A percentile compares a stretch with the other conserved stretches of the same genome.
These are phyloP conservation scores for Odontophorus gujanensis DNA, from an alignment of 2,113 vertebrate genomes.

Conservation along the genomic window DNA sequence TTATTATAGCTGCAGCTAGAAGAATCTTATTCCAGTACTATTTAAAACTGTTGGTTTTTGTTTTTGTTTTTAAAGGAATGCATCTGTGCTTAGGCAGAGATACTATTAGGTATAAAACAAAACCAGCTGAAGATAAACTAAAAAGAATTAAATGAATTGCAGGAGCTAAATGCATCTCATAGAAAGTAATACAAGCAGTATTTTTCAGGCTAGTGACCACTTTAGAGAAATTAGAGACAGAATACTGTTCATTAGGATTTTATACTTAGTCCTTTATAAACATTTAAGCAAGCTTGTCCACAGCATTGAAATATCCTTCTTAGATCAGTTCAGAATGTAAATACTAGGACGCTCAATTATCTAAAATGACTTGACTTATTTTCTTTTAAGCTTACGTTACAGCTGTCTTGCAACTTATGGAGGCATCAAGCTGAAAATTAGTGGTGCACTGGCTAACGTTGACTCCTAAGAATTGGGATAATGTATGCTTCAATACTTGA, in stretches of 20 bases:
- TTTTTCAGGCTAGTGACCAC: slow-evolving; percentile 31
- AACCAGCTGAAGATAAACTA: slow-evolving; percentile 31
- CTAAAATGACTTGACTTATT: background rate
- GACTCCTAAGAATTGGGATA: background rate
- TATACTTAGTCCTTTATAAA: slow-evolving; percentile 4
- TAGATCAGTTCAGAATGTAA: slow-evolving; percentile 23
- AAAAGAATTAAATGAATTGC: slow-evolving; percentile 48
- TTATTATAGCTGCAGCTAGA: slow-evolving; percentile 35
- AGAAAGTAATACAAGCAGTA: slow-evolving; percentile 7
- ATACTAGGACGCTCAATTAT: background rate
- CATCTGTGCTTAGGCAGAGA: slow-evolving; percentile 9
- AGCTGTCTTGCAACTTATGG: background rate
- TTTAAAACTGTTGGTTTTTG: background rate
- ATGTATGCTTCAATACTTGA: background rate
- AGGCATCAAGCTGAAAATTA: background rate
- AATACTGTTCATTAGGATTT: slow-evolving; percentile 60
- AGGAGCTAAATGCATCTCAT: slow-evolving; percentile 18
- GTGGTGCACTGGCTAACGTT: background rate
- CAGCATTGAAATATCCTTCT: slow-evolving; percentile 18
- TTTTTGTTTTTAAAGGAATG: background rate
- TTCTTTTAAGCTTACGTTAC: background rate
- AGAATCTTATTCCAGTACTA: slow-evolving; percentile 26
- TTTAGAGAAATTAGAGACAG: slow-evolving; percentile 55
- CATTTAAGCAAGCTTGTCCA: slow-evolving; percentile 3
- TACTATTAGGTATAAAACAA: slow-evolving; percentile 20